Evolutionary conservation across 2,113 vertebrate species (phyloP).

Genomic region (Anoplopoma fimbria): DNA sequence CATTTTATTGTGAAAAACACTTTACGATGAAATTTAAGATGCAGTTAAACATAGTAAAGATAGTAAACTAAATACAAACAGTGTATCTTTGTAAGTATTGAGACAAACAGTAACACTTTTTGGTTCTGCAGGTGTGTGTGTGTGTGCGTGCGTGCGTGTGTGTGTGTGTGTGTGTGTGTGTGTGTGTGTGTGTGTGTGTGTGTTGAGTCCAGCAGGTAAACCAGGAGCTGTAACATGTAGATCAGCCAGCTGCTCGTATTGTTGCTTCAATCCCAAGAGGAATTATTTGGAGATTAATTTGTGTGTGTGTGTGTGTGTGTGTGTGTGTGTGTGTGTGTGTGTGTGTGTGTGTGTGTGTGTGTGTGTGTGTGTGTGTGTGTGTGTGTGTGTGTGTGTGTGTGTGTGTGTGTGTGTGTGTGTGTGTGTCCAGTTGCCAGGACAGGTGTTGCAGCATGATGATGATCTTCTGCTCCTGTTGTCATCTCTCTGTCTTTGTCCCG

Average conservation of each 20-base stretch:
- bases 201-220: slow-evolving; percentile 37
- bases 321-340: neutral
- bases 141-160: neutral
- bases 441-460: slow-evolving; percentile 47
- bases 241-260: slow-evolving; percentile 62
- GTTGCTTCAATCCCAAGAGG: slow-evolving; percentile 57
- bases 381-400: slow-evolving; percentile 26
- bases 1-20: too few species aligned
- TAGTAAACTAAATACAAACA: neutral
- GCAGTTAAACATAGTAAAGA: too few species aligned
- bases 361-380: neutral
- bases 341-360: slow-evolving; percentile 8
- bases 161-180: slow-evolving; percentile 9
- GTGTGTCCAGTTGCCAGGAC: slow-evolving; percentile 42
- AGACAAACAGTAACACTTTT: neutral
- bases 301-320: slow-evolving; percentile 26
- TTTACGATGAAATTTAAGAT: too few species aligned
- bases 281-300: slow-evolving; percentile 61
- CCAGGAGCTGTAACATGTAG: slow-evolving; percentile 48
- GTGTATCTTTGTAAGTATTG: neutral
- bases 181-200: slow-evolving; percentile 32
- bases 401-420: neutral
- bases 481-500: neutral
- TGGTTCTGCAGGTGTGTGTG: too few species aligned
- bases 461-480: slow-evolving; percentile 23